Evolutionary conservation across 2,797 vertebrate species (phyloP).

Genomic region (Novumbra hubbsi): DNA sequence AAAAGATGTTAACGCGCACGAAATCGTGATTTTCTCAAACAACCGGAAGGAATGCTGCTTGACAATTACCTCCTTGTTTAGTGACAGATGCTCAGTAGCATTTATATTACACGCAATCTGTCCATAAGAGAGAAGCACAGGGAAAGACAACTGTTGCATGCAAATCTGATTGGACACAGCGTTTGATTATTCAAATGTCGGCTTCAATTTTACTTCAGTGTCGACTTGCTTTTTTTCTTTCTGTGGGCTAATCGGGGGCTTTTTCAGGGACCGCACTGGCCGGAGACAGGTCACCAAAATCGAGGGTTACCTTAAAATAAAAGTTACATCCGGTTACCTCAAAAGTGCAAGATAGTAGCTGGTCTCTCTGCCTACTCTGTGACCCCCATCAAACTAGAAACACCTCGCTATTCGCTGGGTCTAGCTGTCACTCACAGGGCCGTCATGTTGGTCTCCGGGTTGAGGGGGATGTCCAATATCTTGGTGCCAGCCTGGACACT

Average conservation of each 20-base stretch:
- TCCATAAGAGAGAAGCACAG: no score
- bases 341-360: background rate
- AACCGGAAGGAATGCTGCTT: no score
- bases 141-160: no score
- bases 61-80: no score
- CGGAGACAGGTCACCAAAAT: background rate
- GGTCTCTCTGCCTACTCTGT: background rate
- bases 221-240: background rate
- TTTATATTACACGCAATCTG: no score
- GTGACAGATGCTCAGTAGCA: no score
- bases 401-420: background rate
- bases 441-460: conserved; percentile 90
- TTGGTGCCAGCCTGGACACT: conserved; percentile 89
- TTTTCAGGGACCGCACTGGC: no score
- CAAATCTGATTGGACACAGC: no score
- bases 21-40: no score
- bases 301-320: background rate
- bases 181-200: background rate
- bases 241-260: no score
- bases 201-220: background rate
- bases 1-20: no score
- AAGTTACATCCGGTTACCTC: no score
- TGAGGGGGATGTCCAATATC: conserved; percentile 87
- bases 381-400: background rate
- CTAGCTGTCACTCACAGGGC: conserved; percentile 78